Base-by-base conservation (phyloP, 2,797 vertebrate species). In the Anableps anableps region DNA sequence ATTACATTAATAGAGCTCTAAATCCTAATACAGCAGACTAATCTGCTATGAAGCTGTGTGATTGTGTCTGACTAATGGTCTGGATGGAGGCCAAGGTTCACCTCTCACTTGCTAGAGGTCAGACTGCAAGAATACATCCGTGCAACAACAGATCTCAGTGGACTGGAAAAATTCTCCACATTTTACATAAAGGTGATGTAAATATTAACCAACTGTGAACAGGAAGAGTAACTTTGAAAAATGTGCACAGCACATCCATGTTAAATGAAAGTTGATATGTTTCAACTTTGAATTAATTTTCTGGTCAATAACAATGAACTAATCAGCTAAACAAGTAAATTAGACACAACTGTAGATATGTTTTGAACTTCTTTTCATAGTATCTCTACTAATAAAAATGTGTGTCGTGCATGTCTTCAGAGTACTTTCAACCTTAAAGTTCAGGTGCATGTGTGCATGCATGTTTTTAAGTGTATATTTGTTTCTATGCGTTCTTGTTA, bases 1-100 rank as follows among this genome's bases (percentile, higher is more conserved):
- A 95, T 95, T 95, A 96, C 94, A 95, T 93, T 95, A 94, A 95
- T 95, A 95, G 94, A 95, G 89, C 94, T 94, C 91, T 94, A 91
- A 95, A 80, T 94, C 91, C 92, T 94, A 94, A 95, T 94, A 95
- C 94, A 95, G 91, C 92, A 90, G 89, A 92, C 93, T 95, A 95
- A 96, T 94, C 95, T 95, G 95, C 93, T 92, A 95, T 93, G 91
- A 94, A 93, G 93, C 93, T 92, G 87, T 93, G 93, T 88, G 93
- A 95, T 94, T 94, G 93, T 94, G 93, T 93, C 94, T 92, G 90
- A 91, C 92, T 93, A 95, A 94, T 93, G 92, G 92, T 92, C 91
- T 93, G 89, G 90, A 94, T 91, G 91, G 89, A 89, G 92, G 92
- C 91, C 90, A 91, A 77, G 92, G 90, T 93, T 94, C 93, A 93